Evolutionary conservation across 1,140 invertebrate genomes (phyloP).

Genomic region (Caenorhabditis brenneri): DNA sequence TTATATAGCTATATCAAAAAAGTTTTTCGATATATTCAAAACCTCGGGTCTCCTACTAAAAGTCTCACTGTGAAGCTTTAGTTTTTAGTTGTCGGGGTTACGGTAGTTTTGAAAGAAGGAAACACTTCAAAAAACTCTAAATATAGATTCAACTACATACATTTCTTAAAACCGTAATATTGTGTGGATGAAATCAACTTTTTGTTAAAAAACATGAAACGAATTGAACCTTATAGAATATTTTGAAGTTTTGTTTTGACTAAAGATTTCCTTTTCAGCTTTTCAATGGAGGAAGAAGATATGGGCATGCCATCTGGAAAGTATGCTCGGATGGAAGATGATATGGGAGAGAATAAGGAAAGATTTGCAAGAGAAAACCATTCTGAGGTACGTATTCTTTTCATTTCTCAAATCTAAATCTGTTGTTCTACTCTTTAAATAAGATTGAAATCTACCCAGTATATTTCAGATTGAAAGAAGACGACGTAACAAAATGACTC

Average conservation of each 20-base stretch:
- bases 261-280: slow-evolving; percentile 26
- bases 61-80: too few relatives aligned
- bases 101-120: too few relatives aligned
- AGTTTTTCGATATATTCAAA: too few relatives aligned
- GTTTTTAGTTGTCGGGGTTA: too few relatives aligned
- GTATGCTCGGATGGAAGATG: slow-evolving; percentile 56
- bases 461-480: slow-evolving; percentile 83
- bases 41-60: too few relatives aligned
- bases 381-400: slow-evolving; percentile 78
- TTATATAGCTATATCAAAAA: too few relatives aligned
- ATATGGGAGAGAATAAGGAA: slow-evolving; percentile 62
- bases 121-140: too few relatives aligned
- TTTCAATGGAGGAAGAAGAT: slow-evolving; percentile 50
- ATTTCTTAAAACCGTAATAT: too few relatives aligned
- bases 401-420: background rate
- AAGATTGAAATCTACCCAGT: background rate
- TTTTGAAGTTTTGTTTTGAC: background rate
- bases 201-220: too few relatives aligned
- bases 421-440: background rate
- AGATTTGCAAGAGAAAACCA: slow-evolving; percentile 85
- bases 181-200: too few relatives aligned
- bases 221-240: too few relatives aligned
- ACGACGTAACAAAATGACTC: slow-evolving; percentile 98
- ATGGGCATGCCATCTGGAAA: slow-evolving; percentile 52
- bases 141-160: too few relatives aligned